Conservation (phyloP, 2,113 vertebrate genomes). For the Halichoerus grypus region DNA sequence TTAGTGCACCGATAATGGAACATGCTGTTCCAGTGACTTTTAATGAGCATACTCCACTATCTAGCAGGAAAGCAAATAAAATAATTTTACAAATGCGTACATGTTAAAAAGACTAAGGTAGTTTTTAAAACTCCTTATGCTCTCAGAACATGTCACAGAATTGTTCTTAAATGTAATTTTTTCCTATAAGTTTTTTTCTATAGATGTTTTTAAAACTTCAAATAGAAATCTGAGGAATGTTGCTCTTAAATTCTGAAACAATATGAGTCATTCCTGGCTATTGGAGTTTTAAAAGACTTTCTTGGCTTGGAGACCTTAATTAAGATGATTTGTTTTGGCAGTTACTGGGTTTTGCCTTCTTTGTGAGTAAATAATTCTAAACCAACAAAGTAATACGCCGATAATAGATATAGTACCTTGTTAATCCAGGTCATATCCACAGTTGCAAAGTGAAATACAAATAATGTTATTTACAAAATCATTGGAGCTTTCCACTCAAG, state of each 20-base stretch:
- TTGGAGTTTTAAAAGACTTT: background rate
- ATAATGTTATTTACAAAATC: conserved; percentile 30
- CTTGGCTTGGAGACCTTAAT: background rate
- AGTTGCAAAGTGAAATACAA: conserved; percentile 24
- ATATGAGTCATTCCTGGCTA: background rate
- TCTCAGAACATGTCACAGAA: background rate
- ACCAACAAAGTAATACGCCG: background rate
- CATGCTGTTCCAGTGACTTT: conserved; percentile 34
- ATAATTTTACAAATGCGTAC: background rate
- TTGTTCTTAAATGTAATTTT: background rate
- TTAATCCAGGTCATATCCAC: background rate
- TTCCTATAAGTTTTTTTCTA: background rate
- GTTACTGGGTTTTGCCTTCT: background rate
- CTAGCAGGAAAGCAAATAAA: conserved; percentile 45
- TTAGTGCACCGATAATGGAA: conserved; percentile 50
- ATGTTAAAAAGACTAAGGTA: background rate
- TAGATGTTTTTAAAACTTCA: background rate
- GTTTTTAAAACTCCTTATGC: background rate
- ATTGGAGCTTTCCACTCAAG: background rate
- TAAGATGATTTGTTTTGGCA: conserved; percentile 16
- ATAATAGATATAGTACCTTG: background rate
- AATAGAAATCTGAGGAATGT: background rate
- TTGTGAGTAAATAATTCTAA: conserved; percentile 45
- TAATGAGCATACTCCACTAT: background rate
- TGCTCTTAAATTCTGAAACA: background rate